Percentiles rank a stretch among this genome's conserved stretches.
Evolutionary conservation across 2,113 vertebrate genomes (phyloP).

Genomic region (Asarcornis scutulata): DNA sequence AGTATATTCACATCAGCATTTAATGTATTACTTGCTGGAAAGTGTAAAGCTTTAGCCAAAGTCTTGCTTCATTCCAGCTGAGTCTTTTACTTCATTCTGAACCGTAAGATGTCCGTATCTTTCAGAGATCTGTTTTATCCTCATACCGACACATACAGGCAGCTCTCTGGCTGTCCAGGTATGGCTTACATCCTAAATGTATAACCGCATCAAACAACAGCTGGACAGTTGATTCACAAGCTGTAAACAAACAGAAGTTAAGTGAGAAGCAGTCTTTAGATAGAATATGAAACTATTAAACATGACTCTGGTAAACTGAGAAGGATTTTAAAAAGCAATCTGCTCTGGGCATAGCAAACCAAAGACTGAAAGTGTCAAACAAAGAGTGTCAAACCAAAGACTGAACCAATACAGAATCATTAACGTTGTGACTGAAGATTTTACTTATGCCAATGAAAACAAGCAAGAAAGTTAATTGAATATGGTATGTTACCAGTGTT

Average conservation of each 20-base stretch:
- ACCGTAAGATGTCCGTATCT: not conserved
- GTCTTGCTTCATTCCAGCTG: not conserved
- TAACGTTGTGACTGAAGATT: not conserved
- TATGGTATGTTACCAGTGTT: not conserved
- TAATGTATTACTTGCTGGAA: not conserved
- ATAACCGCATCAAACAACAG: conserved; percentile 93
- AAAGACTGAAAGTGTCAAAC: not conserved
- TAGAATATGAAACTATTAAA: not conserved
- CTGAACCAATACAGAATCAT: not conserved
- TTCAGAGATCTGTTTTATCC: conserved; percentile 88
- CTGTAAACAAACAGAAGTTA: conserved; percentile 69
- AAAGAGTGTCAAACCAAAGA: not conserved
- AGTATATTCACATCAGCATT: not conserved
- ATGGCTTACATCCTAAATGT: conserved; percentile 95
- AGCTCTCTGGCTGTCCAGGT: conserved; percentile 93
- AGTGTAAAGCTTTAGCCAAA: not conserved
- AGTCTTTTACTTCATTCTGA: not conserved
- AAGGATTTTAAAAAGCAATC: not conserved
- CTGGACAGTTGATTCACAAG: conserved; percentile 90
- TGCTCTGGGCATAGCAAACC: not conserved
- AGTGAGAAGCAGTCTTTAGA: not conserved
- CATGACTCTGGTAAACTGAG: not conserved
- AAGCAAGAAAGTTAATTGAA: not conserved
- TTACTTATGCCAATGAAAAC: not conserved
- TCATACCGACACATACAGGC: conserved; percentile 90